Conservation (phyloP, 2,113 vertebrate genomes). For the Halichoeres trimaculatus region DNA sequence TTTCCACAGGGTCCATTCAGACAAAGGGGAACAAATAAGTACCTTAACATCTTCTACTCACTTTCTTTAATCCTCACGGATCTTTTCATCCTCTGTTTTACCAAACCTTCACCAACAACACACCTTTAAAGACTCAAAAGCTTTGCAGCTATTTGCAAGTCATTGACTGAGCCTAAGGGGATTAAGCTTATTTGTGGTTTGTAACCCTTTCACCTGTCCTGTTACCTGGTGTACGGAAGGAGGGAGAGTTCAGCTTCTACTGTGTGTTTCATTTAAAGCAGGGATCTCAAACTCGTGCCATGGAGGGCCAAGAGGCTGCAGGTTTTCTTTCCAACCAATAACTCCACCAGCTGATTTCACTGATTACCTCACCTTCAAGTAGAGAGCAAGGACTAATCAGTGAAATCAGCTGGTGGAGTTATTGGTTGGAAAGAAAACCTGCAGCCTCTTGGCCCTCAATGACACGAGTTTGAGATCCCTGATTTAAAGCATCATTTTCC, state of each 20-base stretch:
- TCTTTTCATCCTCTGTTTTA: background rate
- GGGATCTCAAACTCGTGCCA: too few relatives aligned
- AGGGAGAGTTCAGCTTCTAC: background rate
- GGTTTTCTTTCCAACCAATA: too few relatives aligned
- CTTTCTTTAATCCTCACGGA: background rate
- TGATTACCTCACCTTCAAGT: too few relatives aligned
- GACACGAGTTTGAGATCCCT: too few relatives aligned
- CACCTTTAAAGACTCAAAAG: background rate
- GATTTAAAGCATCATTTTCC: too few relatives aligned
- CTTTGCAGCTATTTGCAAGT: background rate
- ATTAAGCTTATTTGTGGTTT: conserved; percentile 6
- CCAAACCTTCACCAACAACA: background rate
- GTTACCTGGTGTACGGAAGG: background rate
- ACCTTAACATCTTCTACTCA: background rate
- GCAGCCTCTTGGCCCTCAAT: too few relatives aligned
- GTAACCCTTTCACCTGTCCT: conserved; percentile 4
- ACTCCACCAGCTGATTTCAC: too few relatives aligned
- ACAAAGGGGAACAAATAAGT: background rate
- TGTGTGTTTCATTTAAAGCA: background rate
- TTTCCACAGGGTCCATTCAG: background rate
- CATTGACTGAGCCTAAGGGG: background rate
- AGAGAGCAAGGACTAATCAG: too few relatives aligned
- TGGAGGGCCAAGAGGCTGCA: too few relatives aligned
- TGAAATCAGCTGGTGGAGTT: too few relatives aligned
- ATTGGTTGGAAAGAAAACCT: too few relatives aligned